These are phyloP conservation scores for Athalia rosae DNA, from an alignment of 2,888 invertebrate species.

Conservation along the genomic window DNA sequence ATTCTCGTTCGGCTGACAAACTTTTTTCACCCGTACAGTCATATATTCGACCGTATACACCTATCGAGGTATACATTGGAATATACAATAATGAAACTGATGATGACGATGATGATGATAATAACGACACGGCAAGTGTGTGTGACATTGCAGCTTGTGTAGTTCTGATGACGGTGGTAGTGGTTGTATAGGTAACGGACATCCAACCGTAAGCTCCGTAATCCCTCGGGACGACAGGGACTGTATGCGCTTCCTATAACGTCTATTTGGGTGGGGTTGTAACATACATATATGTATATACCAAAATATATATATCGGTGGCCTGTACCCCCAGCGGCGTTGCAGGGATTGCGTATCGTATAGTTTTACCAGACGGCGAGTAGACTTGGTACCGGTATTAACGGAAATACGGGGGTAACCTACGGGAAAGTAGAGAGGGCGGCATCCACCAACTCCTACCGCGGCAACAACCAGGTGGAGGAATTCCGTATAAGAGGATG, in stretches of 20 bases:
- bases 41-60: too few relatives aligned
- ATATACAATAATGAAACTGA: too few relatives aligned
- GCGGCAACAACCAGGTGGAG: too few relatives aligned
- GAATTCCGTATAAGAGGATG: neutral
- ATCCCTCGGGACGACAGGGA: conserved; percentile 44
- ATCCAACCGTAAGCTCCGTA: conserved; percentile 43
- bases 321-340: neutral
- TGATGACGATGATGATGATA: too few relatives aligned
- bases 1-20: too few relatives aligned
- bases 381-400: conserved; percentile 29
- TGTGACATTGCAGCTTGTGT: conserved; percentile 23
- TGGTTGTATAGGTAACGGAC: conserved; percentile 33
- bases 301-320: too few relatives aligned
- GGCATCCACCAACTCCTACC: too few relatives aligned
- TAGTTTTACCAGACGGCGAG: conserved; percentile 43
- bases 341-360: conserved; percentile 42
- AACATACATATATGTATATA: neutral
- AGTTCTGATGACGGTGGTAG: neutral
- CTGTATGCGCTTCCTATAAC: conserved; percentile 46
- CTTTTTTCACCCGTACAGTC: too few relatives aligned
- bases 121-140: neutral
- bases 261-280: conserved; percentile 23
- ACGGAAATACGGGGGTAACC: neutral
- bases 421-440: neutral
- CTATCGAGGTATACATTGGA: too few relatives aligned